Conservation (phyloP, 1,140 invertebrate species). For the Pemphigus obesinymphae region DNA sequence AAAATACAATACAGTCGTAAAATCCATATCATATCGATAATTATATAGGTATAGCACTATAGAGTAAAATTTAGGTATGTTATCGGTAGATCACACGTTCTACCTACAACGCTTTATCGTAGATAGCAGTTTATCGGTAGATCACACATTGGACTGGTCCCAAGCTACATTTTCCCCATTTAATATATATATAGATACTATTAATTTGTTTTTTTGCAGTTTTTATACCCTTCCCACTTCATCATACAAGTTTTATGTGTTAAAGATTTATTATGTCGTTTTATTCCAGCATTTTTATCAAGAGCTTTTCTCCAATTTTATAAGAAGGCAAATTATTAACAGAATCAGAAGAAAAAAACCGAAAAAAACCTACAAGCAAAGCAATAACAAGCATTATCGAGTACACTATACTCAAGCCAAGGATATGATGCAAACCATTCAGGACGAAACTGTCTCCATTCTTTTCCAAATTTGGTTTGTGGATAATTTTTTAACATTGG, state of each 20-base stretch:
- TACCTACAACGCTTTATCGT: too few species aligned
- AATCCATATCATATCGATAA: too few species aligned
- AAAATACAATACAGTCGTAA: too few species aligned
- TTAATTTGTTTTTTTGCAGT: neutral
- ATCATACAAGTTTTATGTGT: neutral
- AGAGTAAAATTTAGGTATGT: too few species aligned
- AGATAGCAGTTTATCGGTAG: too few species aligned
- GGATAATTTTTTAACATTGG: conserved; percentile 1
- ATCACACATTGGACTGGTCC: too few species aligned
- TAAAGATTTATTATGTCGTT: too few species aligned
- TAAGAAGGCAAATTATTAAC: neutral
- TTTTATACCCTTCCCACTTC: neutral
- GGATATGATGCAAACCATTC: conserved; percentile 7
- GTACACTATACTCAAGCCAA: too few species aligned
- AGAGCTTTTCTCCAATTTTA: neutral
- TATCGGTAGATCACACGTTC: too few species aligned
- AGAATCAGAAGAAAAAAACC: neutral
- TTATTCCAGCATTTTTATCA: neutral
- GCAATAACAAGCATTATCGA: conserved; percentile 8
- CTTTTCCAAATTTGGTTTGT: neutral
- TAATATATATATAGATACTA: neutral
- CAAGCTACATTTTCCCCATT: neutral
- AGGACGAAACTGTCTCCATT: neutral
- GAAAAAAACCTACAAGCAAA: conserved; percentile 20
- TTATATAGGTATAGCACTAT: too few species aligned